Evolutionary conservation across 2,888 invertebrate genomes (phyloP), one percentile per base, ranked within the genome.

Genomic region (Mayetiola destructor): DNA sequence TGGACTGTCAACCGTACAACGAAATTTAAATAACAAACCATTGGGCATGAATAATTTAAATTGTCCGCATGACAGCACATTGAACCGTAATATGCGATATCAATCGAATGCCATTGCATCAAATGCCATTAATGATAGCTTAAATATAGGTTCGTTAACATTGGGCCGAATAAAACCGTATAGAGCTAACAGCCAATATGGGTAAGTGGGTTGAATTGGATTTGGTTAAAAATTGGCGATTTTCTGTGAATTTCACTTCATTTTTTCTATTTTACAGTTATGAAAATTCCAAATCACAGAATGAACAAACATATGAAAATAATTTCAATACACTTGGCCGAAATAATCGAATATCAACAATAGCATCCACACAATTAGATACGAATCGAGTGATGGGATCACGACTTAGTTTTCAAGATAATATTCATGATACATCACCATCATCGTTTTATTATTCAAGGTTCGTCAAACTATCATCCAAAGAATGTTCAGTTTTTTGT

Each of bases 1-100:
- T 0, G 85, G 85, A 0, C 78, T 88, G 48, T 86, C 88, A 0
- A 73, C 73, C 1, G 60, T 73, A 10, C 67, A 71, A 6, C 67
- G 73, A 10, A 70, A 71, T 59, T 73, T 73, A 58, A 70, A 69
- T 59, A 69, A 70, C 59, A 55, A 57, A 12, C 60, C 59, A 48
- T 59, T 8, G 2, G 37, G 37, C 37, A 57, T 57, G 36, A 59
- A 59, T 55, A 59, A 57, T 35, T 12, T 23, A 12, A 9, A 42
- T 23, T 4, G 6, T 5, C 42, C 16, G 12, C 10, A 23, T 3
- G 48, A 27, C 8, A 48, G 48, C 48, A 48, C 48, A 6, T 59
- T 59, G 39, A 57, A 53, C 10, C 61, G 60, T 20, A 67, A 69
- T 62, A 69, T 70, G 59, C 70, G 70, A 60, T 64, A 70, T 9